Percentiles rank a stretch among this genome's conserved stretches.
Evolutionary conservation across 2,888 invertebrate species (phyloP).

Genomic region (Caenorhabditis sulstoni): DNA sequence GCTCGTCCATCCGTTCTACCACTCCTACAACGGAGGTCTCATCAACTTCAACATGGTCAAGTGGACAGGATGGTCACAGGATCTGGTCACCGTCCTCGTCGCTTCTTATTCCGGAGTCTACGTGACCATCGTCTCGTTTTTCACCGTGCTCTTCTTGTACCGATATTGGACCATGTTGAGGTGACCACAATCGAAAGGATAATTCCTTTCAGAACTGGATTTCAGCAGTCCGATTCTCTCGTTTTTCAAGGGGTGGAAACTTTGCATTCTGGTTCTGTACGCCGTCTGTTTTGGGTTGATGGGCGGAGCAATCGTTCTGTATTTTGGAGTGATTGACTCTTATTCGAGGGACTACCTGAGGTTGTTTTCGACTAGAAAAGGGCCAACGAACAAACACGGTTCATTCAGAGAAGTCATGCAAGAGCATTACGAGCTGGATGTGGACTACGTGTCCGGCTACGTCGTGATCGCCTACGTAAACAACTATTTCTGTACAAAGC

Average conservation of each 20-base stretch:
- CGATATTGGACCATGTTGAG: constrained; percentile 33
- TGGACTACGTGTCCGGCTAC: constrained; percentile 28
- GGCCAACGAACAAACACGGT: background rate
- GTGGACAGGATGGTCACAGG: constrained; percentile 18
- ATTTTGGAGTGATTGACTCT: constrained; percentile 31
- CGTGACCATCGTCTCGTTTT: constrained; percentile 37
- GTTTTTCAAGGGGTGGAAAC: constrained; percentile 32
- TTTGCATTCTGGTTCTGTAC: constrained; percentile 11
- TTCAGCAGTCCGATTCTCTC: constrained; percentile 17
- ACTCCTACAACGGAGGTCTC: constrained; percentile 29
- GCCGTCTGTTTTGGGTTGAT: constrained; percentile 15
- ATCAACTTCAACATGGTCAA: constrained; percentile 44
- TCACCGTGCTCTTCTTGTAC: constrained; percentile 26
- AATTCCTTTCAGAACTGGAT: no score
- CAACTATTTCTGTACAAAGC: no score
- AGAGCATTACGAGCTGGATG: constrained; percentile 29
- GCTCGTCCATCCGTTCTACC: constrained; percentile 43
- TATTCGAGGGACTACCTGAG: constrained; percentile 37
- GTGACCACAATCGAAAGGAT: background rate
- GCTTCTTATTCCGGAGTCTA: constrained; percentile 43
- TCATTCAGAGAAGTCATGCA: constrained; percentile 21
- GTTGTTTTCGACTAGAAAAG: background rate
- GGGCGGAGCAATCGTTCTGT: constrained; percentile 20
- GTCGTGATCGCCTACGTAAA: constrained; percentile 32
- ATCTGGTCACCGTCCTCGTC: constrained; percentile 21